Evolutionary conservation across 2,888 invertebrate genomes (phyloP).

Genomic region (Drosophila neonasuta): DNA sequence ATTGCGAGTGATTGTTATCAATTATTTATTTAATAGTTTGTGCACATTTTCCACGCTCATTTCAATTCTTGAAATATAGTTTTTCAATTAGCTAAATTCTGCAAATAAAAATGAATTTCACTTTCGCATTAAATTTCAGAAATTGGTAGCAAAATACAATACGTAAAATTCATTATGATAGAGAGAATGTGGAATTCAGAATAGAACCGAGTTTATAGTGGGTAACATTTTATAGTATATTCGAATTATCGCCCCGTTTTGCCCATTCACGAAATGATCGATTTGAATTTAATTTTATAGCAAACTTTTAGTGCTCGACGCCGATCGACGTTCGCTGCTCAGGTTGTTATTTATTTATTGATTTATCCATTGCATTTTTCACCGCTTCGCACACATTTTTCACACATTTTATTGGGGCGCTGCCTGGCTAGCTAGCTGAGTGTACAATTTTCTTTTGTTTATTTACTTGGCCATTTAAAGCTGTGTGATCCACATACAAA

Average conservation of each 20-base stretch:
- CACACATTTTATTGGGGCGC: constrained; percentile 70
- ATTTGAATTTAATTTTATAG: constrained; percentile 63
- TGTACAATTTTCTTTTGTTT: constrained; percentile 73
- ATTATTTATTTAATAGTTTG: constrained; percentile 23
- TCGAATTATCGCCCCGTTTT: constrained; percentile 13
- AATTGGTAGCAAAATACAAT: background rate
- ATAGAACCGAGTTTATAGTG: background rate
- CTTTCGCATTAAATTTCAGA: background rate
- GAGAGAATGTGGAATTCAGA: constrained; percentile 1
- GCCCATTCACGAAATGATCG: constrained; percentile 54
- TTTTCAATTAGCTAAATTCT: constrained; percentile 5
- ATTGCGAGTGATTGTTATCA: constrained; percentile 6
- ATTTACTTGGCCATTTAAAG: constrained; percentile 73
- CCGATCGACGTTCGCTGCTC: constrained; percentile 17
- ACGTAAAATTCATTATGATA: background rate
- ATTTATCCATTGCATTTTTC: constrained; percentile 67
- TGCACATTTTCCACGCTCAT: constrained; percentile 23
- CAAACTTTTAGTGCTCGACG: constrained; percentile 42
- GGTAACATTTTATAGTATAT: background rate
- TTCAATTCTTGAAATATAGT: background rate
- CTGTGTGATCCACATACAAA: constrained; percentile 66
- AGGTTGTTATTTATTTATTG: constrained; percentile 62
- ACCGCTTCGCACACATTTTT: constrained; percentile 62
- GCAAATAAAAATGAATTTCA: background rate
- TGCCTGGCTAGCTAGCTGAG: constrained; percentile 47